These are phyloP conservation scores for Brachyrhaphis roseni DNA, from an alignment of 2,797 vertebrate species.

Conservation along the genomic window DNA sequence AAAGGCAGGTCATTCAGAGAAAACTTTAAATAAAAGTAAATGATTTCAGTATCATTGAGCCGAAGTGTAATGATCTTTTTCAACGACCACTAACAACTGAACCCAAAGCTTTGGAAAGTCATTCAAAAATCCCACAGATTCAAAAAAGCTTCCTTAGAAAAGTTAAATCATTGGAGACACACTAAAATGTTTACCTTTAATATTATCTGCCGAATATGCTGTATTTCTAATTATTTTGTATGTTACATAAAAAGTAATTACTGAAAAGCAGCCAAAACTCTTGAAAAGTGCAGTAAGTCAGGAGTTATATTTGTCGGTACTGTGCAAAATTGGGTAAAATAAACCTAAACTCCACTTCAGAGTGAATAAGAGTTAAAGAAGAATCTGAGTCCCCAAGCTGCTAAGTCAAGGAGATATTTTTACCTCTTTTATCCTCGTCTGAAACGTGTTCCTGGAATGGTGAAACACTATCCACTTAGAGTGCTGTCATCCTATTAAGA, in stretches of 20 bases:
- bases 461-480: slow-evolving; percentile 80
- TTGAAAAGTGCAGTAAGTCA: not conserved
- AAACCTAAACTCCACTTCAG: slow-evolving; percentile 8
- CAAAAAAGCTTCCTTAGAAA: not conserved
- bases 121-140: not conserved
- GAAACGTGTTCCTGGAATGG: slow-evolving; percentile 70
- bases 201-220: not conserved
- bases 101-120: not conserved
- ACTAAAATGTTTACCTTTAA: not conserved
- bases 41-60: not conserved
- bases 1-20: too few species aligned
- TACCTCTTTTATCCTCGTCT: slow-evolving; percentile 77
- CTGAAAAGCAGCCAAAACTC: not conserved
- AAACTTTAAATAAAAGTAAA: not conserved
- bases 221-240: not conserved
- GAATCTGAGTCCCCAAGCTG: slow-evolving; percentile 48
- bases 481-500: slow-evolving; percentile 80
- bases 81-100: not conserved
- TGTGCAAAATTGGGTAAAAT: not conserved
- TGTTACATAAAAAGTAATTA: not conserved
- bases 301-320: not conserved
- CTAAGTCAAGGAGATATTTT: slow-evolving; percentile 70
- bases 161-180: not conserved
- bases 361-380: slow-evolving; percentile 24
- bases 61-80: not conserved